A percentile compares a stretch with the other conserved stretches of the same genome.
Conservation (phyloP, 2,888 invertebrate species). For the Flexamia atlantica region DNA sequence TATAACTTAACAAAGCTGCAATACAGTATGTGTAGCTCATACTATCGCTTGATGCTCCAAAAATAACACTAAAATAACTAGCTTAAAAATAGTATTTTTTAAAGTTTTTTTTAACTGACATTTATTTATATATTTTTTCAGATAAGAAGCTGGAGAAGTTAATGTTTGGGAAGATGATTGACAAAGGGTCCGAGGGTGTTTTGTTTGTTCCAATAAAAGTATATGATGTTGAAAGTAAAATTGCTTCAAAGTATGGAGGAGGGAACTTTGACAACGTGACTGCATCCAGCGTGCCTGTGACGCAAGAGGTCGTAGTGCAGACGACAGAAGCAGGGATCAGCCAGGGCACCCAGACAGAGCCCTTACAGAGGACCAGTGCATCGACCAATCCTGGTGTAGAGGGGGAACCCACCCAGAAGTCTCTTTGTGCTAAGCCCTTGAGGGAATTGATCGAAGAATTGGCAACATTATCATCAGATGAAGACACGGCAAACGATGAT, state of each 20-base stretch:
- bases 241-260: not conserved
- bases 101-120: too few relatives aligned
- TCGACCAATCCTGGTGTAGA: not conserved
- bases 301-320: not conserved
- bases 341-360: not conserved
- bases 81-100: too few relatives aligned
- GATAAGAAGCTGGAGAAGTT: not conserved
- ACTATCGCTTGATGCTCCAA: too few relatives aligned
- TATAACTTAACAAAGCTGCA: too few relatives aligned
- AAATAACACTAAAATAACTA: too few relatives aligned
- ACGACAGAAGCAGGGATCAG: not conserved
- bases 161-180: not conserved
- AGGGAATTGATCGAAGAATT: conserved; percentile 19
- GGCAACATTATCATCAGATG: conserved; percentile 4
- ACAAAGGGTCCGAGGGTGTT: not conserved
- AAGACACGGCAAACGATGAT: not conserved
- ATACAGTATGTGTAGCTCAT: too few relatives aligned
- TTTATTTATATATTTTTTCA: not conserved
- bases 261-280: not conserved
- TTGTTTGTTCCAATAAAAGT: conserved; percentile 13
- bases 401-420: not conserved
- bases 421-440: not conserved
- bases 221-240: conserved; percentile 19
- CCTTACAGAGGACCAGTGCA: not conserved
- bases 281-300: not conserved